A percentile compares a stretch with the other conserved stretches of the same genome.
Evolutionary conservation across 2,113 vertebrate genomes (phyloP).

Genomic region (Copsychus sechellarum): DNA sequence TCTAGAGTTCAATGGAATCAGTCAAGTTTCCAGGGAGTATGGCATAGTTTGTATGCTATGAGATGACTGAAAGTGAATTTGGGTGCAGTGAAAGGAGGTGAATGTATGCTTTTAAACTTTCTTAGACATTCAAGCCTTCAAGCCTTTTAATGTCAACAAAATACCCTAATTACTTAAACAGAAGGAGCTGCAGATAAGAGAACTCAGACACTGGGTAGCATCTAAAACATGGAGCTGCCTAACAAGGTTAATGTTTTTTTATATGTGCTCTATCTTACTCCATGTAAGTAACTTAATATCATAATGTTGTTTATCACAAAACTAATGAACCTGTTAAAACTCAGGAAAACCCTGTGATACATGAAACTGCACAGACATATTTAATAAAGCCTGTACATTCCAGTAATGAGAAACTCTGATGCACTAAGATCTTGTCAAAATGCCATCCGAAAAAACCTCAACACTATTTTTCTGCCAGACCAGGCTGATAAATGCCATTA

Average conservation of each 20-base stretch:
- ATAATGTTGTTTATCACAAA: neutral
- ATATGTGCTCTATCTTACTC: neutral
- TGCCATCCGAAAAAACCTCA: neutral
- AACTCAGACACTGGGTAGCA: neutral
- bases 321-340: conserved; percentile 40
- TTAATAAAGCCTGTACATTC: conserved; percentile 31
- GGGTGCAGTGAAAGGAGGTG: neutral
- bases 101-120: neutral
- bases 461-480: neutral
- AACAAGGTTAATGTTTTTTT: neutral
- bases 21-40: neutral
- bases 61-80: neutral
- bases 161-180: neutral
- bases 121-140: neutral
- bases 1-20: neutral
- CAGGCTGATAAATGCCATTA: neutral
- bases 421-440: neutral
- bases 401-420: conserved; percentile 3
- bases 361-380: conserved; percentile 33
- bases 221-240: neutral
- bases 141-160: neutral
- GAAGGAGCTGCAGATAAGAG: neutral
- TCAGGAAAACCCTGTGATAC: conserved; percentile 20
- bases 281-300: neutral
- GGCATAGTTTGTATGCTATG: neutral